Conservation (phyloP, 1,140 invertebrate genomes). For the Bombyx mori region DNA sequence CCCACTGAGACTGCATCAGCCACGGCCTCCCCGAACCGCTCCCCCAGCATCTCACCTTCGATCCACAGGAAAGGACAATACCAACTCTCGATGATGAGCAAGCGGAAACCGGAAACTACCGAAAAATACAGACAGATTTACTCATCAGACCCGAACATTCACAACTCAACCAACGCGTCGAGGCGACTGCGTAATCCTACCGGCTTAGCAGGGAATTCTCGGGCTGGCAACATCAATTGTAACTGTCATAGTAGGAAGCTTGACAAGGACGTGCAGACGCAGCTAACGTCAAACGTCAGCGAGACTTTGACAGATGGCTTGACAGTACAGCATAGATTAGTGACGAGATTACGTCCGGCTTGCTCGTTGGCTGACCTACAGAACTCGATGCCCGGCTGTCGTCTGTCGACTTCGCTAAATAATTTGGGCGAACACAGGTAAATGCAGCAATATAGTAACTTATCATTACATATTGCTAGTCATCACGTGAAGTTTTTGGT, state of each 20-base stretch:
- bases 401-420: conserved; percentile 37
- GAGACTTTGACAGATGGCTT: conserved; percentile 15
- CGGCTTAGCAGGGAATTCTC: conserved; percentile 13
- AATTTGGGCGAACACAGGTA: conserved; percentile 37
- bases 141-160: conserved; percentile 50
- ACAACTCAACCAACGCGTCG: conserved; percentile 10
- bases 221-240: conserved; percentile 22
- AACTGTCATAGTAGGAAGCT: conserved; percentile 13
- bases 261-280: not conserved
- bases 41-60: conserved; percentile 42
- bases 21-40: conserved; percentile 35
- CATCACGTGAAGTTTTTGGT: no score
- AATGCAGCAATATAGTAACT: not conserved
- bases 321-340: conserved; percentile 37
- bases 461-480: no score
- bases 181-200: conserved; percentile 9
- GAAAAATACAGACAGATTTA: conserved; percentile 35
- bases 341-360: conserved; percentile 37
- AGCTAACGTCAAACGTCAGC: conserved; percentile 6
- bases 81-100: conserved; percentile 50
- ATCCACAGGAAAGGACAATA: conserved; percentile 43
- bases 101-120: conserved; percentile 31
- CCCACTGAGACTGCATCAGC: conserved; percentile 31
- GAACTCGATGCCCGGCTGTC: conserved; percentile 26
- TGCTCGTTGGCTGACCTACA: conserved; percentile 50